These are phyloP conservation scores for Lasioglossum morio DNA, from an alignment of 2,888 invertebrate genomes.

Conservation along the genomic window DNA sequence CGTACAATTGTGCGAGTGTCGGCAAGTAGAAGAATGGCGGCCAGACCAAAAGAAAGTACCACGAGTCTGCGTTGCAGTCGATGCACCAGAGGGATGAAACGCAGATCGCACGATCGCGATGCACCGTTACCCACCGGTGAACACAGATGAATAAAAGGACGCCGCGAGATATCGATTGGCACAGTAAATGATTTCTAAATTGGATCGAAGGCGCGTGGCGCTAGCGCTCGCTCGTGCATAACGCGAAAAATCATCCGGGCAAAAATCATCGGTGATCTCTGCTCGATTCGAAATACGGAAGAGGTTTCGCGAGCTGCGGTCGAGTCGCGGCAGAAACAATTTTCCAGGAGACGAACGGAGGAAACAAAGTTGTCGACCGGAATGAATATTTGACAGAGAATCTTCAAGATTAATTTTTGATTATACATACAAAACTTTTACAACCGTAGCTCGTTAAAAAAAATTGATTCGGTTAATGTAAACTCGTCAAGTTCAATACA, in stretches of 20 bases:
- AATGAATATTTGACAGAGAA: background rate
- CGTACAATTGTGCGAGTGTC: background rate
- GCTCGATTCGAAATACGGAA: conserved; percentile 27
- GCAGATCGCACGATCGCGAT: conserved; percentile 38
- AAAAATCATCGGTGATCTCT: conserved; percentile 27
- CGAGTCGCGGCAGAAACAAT: background rate
- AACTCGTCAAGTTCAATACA: too few relatives aligned
- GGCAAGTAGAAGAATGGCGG: background rate
- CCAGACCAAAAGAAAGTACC: background rate
- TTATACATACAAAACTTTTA: too few relatives aligned
- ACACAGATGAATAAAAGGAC: conserved; percentile 23
- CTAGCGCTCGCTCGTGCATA: conserved; percentile 48
- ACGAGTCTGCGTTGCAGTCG: background rate
- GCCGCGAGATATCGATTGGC: background rate
- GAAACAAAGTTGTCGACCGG: background rate
- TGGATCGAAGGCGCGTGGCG: conserved; percentile 57
- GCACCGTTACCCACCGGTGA: conserved; percentile 35
- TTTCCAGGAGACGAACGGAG: background rate
- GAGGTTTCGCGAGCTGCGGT: background rate
- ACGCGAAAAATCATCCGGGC: conserved; percentile 16
- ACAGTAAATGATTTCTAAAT: conserved; percentile 36
- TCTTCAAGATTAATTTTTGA: background rate
- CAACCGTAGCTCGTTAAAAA: too few relatives aligned
- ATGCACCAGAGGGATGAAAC: conserved; percentile 43
- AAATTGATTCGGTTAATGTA: too few relatives aligned